Evolutionary conservation across 2,113 vertebrate genomes (phyloP), one percentile per base, ranked within the genome.

Genomic region (Helogale parvula): DNA sequence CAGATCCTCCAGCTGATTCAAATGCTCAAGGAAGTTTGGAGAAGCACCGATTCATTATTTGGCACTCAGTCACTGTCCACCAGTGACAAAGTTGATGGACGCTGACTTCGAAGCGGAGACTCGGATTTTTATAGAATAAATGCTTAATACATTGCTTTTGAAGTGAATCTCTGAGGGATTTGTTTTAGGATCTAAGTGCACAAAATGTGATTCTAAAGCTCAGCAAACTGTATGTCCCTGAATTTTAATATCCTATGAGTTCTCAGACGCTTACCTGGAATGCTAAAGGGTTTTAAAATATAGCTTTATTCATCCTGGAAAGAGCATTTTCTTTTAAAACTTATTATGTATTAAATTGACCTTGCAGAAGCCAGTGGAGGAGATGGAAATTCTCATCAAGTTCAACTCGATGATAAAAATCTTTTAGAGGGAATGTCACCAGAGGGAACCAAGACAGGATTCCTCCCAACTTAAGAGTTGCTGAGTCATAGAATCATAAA

Each of bases 101-200:
- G 45, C 31, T 0, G 0, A 69, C 81, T 80, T 96, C 47, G 81
- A 76, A 90, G 93, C 52, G 52, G 54, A 14, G 35, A 54, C 85
- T 96, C 50, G 69, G 54, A 88, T 54, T 88, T 66, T 76, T 91
- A 90, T n/a, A 95, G n/a, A 96, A 93, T 71, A 94, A 85, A 93
- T 85, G 71, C 66, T 93, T 93, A 90, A 88, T 68, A 77, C 1
- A 50, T 50, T 90, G 29, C 65, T 95, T 96, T 93, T 65, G 93
- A 96, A 96, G 54, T 80, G 77, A 83, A 45, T 83, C 83, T 92
- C 95, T 17, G 0, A 97, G 95, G 83, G 95, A 96, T 96, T 95
- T 96, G 92, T 97, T 96, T 96, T 93, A 94, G 90, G 52, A 96
- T 93, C 94, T 96, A 89, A 97, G 96, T 69, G 72, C 93, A 81